Evolutionary conservation across 2,797 vertebrate species (phyloP), one percentile per base, ranked within the genome.

Genomic region (Anisognathus igniventris): DNA sequence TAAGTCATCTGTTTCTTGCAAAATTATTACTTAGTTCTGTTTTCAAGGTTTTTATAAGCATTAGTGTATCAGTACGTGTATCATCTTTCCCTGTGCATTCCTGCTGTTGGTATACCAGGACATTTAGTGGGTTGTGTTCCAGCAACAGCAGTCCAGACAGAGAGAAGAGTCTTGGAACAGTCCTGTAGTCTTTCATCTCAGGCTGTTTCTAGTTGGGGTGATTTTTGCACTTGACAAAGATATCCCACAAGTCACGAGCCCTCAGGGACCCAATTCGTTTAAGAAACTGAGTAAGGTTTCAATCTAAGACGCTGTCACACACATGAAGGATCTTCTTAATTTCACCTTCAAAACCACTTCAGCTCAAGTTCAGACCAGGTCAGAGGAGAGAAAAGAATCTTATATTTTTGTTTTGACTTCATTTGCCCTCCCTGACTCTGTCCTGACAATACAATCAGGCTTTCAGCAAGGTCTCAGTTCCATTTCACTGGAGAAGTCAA

Each of bases 241-340:
- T 54, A 81, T 73, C 53, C 35, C 67, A 85, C 27, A 71, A 71
- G 60, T 60, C 64, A 71, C 2, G 0, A 88, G 14, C 27, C 77
- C 42, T 65, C 19, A 6, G 86, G 72, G 48, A 92, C 16, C 3
- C n/a, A 78, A 57, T 73, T 79, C 9, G 0, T 75, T 88, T 66
- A 78, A 86, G 58, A 86, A 90, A 89, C 56, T 14, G 56, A 62
- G 23, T 67, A 47, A 88, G 9, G 28, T 81, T 96, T 93, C 83
- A 76, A 33, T 72, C 56, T 81, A 92, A 78, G 31, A n/a, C 45
- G 23, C 67, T 96, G 70, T 93, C 95, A 95, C 28, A 86, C 62
- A 90, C 70, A 94, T 88, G 92, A 96, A 88, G 56, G 60, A 92
- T 95, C 61, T 93, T 92, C 75, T 53, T 78, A 94, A 95, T 95